These are phyloP conservation scores for Cynoglossus semilaevis DNA, from an alignment of 2,113 vertebrate species.

Conservation along the genomic window DNA sequence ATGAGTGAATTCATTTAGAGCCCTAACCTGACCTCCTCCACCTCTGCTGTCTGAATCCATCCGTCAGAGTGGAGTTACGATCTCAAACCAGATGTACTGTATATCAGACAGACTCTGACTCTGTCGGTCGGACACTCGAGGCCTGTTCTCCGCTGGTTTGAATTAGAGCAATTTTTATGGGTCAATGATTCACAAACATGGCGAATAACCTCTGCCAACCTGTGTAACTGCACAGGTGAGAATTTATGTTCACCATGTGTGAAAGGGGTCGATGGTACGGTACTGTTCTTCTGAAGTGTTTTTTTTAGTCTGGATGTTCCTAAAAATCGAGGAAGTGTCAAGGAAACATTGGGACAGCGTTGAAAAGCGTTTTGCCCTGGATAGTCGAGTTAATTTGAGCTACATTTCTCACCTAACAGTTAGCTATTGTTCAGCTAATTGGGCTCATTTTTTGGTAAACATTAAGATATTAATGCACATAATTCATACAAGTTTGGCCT, in stretches of 20 bases:
- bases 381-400: no score
- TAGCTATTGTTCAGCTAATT: no score
- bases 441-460: no score
- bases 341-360: no score
- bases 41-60: not conserved
- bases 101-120: conserved; percentile 3
- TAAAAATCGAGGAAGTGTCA: no score
- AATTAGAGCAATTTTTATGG: conserved; percentile 21
- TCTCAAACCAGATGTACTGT: conserved; percentile 37
- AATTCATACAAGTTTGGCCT: no score
- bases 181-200: conserved; percentile 2
- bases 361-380: no score
- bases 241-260: not conserved
- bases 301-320: no score
- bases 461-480: no score
- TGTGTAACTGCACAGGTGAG: not conserved
- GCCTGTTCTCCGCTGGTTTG: conserved; percentile 21
- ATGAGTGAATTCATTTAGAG: not conserved
- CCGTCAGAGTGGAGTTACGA: conserved; percentile 29
- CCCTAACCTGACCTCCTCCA: not conserved
- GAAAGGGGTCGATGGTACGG: not conserved
- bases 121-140: not conserved
- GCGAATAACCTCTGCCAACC: not conserved
- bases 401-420: no score
- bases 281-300: no score